Conservation (phyloP, 1,140 invertebrate genomes). For the Lutraria rhynchaena region DNA sequence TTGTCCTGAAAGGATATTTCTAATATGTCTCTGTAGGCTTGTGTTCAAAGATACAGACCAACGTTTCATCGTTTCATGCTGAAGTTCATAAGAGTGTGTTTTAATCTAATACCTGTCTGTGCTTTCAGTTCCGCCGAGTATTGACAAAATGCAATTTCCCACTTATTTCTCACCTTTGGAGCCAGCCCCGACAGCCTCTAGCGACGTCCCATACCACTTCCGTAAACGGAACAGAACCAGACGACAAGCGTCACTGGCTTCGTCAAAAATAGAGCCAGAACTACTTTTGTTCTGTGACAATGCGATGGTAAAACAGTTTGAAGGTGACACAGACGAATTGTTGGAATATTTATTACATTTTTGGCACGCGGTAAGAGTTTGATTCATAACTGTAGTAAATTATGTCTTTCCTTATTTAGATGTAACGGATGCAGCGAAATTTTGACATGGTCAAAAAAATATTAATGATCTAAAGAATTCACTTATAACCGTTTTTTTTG, state of each 20-base stretch:
- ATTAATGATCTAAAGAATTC: too few relatives aligned
- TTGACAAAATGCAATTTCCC: conserved; percentile 43
- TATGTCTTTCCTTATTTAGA: too few relatives aligned
- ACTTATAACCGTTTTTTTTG: too few relatives aligned
- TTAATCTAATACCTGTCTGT: not conserved
- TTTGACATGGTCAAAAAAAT: too few relatives aligned
- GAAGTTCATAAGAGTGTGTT: too few relatives aligned
- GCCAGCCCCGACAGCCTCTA: not conserved
- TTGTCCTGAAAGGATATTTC: too few relatives aligned
- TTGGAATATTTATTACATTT: conserved; percentile 75
- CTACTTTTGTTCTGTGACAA: conserved; percentile 67
- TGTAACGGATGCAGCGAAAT: too few relatives aligned
- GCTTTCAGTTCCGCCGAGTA: conserved; percentile 38
- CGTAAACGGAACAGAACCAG: conserved; percentile 29
- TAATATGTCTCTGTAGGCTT: too few relatives aligned
- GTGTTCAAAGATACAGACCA: too few relatives aligned
- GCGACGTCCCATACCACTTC: conserved; percentile 29
- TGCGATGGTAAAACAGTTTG: conserved; percentile 69
- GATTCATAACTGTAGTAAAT: too few relatives aligned
- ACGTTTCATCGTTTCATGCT: too few relatives aligned
- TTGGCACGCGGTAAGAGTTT: conserved; percentile 73
- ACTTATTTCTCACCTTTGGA: not conserved
- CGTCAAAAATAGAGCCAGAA: conserved; percentile 66
- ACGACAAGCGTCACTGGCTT: conserved; percentile 14
- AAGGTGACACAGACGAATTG: conserved; percentile 68